Evolutionary conservation across 2,113 vertebrate genomes (phyloP).

Genomic region (human): GRCh38 chr11:12084501-12085000

Average conservation of each 20-base stretch:
- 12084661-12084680: background rate
- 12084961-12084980: no score
- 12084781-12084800: background rate
- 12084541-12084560: background rate
- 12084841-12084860: no score
- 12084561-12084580: background rate
- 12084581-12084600: background rate
- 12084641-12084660: background rate
- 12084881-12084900: no score
- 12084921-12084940: no score
- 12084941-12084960: no score
- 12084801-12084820: background rate
- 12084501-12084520: accelerated
- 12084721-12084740: background rate
- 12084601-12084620: background rate
- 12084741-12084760: no score
- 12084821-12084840: no score
- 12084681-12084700: background rate
- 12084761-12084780: background rate
- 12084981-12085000: no score
- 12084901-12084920: no score
- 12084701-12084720: background rate
- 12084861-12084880: no score
- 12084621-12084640: accelerated
- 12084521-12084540: background rate